phyloP scores from a whole-genome alignment of 2,888 invertebrate species.

The Hermaeophaga mercurialis region DNA sequence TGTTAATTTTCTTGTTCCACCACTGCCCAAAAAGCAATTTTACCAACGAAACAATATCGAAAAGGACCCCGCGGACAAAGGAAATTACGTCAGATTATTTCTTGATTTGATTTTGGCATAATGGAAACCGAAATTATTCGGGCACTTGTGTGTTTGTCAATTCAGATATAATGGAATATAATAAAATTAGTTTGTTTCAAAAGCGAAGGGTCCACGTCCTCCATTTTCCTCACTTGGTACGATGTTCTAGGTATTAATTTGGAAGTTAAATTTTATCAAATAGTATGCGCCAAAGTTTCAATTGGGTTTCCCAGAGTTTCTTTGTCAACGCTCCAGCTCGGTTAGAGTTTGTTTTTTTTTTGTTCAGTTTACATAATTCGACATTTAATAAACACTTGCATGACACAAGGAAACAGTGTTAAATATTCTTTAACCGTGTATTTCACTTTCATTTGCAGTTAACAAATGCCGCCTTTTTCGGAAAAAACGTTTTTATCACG shows the following conservation, averaged over 20 bases:
- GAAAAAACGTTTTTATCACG: constrained; percentile 28
- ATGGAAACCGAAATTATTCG: constrained; percentile 27
- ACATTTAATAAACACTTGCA: too few relatives aligned
- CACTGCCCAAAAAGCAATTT: too few relatives aligned
- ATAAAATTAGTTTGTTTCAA: constrained; percentile 26
- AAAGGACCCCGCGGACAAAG: constrained; percentile 20
- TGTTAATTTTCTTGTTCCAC: too few relatives aligned
- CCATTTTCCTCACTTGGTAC: constrained; percentile 4
- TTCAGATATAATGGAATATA: constrained; percentile 31
- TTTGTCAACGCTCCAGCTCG: neutral
- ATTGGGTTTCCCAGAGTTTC: constrained; percentile 15
- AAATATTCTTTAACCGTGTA: too few relatives aligned
- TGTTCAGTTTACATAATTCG: too few relatives aligned
- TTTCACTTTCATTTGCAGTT: too few relatives aligned
- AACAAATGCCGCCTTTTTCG: neutral
- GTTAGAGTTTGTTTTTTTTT: too few relatives aligned
- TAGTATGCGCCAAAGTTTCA: constrained; percentile 18
- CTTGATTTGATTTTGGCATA: constrained; percentile 20
- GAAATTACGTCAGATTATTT: constrained; percentile 24
- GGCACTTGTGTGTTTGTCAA: constrained; percentile 24
- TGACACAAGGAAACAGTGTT: too few relatives aligned
- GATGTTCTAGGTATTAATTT: constrained; percentile 18
- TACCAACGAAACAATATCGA: too few relatives aligned
- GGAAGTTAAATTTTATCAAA: constrained; percentile 22
- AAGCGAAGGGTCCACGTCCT: constrained; percentile 5